Percentiles rank a stretch among this genome's conserved stretches.
These are phyloP conservation scores for Macrophya alboannulata DNA, from an alignment of 2,888 invertebrate genomes.

Conservation along the genomic window DNA sequence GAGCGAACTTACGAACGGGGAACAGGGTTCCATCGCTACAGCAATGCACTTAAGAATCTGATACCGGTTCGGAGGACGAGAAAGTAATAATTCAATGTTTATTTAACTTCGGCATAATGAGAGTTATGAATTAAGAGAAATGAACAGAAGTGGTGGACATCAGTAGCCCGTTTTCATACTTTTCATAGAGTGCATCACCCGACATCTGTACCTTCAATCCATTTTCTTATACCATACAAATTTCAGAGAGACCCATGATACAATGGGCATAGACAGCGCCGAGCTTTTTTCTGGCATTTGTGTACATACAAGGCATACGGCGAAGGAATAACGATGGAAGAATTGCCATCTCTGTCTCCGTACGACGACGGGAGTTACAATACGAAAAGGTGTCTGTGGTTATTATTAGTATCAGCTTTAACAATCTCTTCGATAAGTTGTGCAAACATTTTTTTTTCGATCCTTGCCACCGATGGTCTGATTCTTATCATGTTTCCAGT, in stretches of 20 bases:
- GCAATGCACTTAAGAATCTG: constrained; percentile 71
- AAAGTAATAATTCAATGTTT: constrained; percentile 61
- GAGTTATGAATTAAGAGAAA: neutral
- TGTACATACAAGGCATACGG: constrained; percentile 81
- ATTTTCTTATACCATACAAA: constrained; percentile 4
- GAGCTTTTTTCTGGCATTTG: constrained; percentile 81
- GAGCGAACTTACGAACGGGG: constrained; percentile 63
- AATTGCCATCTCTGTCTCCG: constrained; percentile 78
- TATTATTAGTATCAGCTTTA: neutral
- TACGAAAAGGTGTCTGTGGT: constrained; percentile 78
- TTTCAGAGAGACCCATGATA: constrained; percentile 69
- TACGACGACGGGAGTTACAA: constrained; percentile 81
- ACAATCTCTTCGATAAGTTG: neutral
- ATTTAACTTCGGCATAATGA: neutral
- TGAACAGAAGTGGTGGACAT: neutral
- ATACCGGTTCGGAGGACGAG: constrained; percentile 71
- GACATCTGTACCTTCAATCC: neutral
- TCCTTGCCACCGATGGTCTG: no score
- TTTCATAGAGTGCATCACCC: neutral
- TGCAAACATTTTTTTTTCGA: neutral
- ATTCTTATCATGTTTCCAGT: constrained; percentile 61
- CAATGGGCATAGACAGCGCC: constrained; percentile 79
- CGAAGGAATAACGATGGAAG: constrained; percentile 77
- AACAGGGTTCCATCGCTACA: constrained; percentile 68
- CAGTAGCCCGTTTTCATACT: neutral